Conservation (phyloP, 2,888 invertebrate species). For the Acanthopleura granulata region DNA sequence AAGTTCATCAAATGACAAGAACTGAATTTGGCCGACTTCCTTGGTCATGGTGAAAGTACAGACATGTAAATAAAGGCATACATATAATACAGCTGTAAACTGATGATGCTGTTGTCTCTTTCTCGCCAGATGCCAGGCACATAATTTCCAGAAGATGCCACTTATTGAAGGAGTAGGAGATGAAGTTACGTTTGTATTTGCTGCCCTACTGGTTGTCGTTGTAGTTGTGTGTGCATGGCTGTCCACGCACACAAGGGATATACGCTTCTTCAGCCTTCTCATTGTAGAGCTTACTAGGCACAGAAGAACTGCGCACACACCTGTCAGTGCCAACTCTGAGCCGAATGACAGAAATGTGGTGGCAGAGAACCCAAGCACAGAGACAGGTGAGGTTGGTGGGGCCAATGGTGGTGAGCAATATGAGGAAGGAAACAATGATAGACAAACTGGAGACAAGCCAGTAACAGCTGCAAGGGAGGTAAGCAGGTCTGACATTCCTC, state of each 20-base stretch:
- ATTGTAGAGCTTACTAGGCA: constrained; percentile 52
- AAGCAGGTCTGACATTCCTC: background rate
- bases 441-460: background rate
- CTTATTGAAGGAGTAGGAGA: constrained; percentile 87
- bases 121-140: background rate
- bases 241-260: constrained; percentile 82
- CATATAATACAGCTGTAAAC: no score
- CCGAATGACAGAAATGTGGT: background rate
- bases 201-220: constrained; percentile 74
- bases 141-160: constrained; percentile 63
- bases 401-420: background rate
- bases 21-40: no score
- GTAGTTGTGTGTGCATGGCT: constrained; percentile 79
- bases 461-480: background rate
- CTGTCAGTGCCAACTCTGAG: background rate
- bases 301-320: constrained; percentile 7
- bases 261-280: constrained; percentile 70
- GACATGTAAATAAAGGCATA: no score
- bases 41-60: no score
- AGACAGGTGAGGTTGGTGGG: background rate
- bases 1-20: no score
- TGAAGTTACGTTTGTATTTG: constrained; percentile 83
- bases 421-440: background rate
- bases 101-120: no score
- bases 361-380: background rate